A percentile compares a stretch with the other conserved stretches of the same genome.
These are phyloP conservation scores for Helicoverpa armigera DNA, from an alignment of 1,140 invertebrate genomes.

Conservation along the genomic window DNA sequence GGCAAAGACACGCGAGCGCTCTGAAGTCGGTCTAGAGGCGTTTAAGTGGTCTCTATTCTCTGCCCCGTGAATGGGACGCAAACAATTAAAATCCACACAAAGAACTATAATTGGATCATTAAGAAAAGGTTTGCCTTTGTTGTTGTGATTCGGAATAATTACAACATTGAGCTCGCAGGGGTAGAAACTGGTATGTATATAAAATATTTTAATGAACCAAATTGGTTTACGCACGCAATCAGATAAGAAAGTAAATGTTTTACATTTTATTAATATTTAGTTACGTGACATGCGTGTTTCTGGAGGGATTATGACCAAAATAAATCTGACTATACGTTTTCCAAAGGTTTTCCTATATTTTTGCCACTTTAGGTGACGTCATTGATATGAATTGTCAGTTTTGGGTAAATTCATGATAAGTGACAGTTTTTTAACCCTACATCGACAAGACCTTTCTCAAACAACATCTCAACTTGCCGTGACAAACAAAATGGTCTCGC, in stretches of 20 bases:
- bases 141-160: neutral
- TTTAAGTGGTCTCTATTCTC: neutral
- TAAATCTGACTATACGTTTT: too few relatives aligned
- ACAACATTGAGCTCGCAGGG: neutral
- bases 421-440: neutral
- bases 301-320: too few relatives aligned
- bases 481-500: conserved; percentile 8
- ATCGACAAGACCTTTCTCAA: neutral
- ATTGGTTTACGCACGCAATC: conserved; percentile 9
- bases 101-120: conserved; percentile 36
- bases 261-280: neutral
- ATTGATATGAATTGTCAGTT: too few relatives aligned
- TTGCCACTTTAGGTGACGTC: too few relatives aligned
- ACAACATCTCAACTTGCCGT: neutral
- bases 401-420: too few relatives aligned
- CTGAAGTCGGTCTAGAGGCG: conserved; percentile 19
- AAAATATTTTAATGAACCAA: conserved; percentile 11
- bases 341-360: too few relatives aligned
- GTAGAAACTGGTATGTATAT: neutral
- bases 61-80: conserved; percentile 16
- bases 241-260: neutral
- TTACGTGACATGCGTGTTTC: neutral
- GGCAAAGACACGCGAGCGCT: neutral
- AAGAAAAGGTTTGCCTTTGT: neutral
- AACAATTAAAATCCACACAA: conserved; percentile 26